Conservation (phyloP, 2,888 invertebrate genomes). For the Limnephilus marmoratus region DNA sequence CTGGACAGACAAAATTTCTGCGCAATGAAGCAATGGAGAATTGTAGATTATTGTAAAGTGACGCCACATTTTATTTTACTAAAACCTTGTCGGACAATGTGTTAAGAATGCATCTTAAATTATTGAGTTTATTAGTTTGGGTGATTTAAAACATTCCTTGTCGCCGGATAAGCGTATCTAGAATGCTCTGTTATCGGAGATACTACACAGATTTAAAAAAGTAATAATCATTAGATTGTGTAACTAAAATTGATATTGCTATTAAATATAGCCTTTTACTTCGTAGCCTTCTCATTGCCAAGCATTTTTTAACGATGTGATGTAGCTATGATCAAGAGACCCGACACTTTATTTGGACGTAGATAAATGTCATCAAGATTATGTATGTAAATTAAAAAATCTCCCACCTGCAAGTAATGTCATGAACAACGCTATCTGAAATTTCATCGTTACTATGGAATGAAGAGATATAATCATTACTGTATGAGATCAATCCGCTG, state of each 20-base stretch:
- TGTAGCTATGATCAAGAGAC: neutral
- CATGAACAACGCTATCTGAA: neutral
- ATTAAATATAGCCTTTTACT: neutral
- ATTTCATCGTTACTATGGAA: neutral
- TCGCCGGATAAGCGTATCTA: neutral
- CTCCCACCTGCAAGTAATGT: neutral
- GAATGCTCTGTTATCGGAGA: neutral
- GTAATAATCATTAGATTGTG: neutral
- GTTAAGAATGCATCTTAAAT: neutral
- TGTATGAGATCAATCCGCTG: neutral
- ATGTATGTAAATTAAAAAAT: slow-evolving; percentile 15
- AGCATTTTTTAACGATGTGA: neutral
- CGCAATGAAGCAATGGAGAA: too few relatives aligned
- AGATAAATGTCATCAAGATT: slow-evolving; percentile 11
- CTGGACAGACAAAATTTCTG: too few relatives aligned
- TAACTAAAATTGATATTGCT: neutral
- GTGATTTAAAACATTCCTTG: neutral
- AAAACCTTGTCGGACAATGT: neutral
- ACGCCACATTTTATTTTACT: neutral
- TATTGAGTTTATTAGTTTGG: neutral
- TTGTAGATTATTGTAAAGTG: too few relatives aligned
- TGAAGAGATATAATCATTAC: neutral
- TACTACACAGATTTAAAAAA: neutral
- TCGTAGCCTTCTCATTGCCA: neutral
- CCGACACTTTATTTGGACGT: neutral